Base-by-base conservation (phyloP, 1,140 invertebrate genomes). In the Sycophila sp. region DNA sequence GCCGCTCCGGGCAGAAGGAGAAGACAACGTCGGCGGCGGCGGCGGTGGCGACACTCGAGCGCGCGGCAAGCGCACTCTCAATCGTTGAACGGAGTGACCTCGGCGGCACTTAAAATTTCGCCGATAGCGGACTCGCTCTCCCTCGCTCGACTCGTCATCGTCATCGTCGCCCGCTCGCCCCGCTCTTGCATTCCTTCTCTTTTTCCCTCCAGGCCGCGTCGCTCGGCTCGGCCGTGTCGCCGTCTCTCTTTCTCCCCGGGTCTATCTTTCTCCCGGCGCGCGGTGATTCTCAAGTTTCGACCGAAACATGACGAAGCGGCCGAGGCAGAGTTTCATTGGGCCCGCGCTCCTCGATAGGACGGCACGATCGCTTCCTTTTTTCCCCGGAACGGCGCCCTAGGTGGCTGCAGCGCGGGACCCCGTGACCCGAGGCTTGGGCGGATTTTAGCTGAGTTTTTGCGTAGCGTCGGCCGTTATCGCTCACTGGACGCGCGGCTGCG, bases 271-370 rank as follows among this genome's bases (percentile, higher is more conserved):
- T 55, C 34, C 19, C 56, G 58, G 26, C 56, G 24, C 36, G 30
- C 49, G 59, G 68, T 64, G 68, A 70, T 70, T 63, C 68, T 70
- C 59, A 64, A 70, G 68, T 70, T 70, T 70, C 68, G 68, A 56
- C 68, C 51, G 68, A 70, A 70, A 70, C 68, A 70, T 70, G 60
- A 64, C 68, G 68, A 70, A 70, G 60, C 68, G 60, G 30, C 28
- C 28, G 47, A 70, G 68, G 58, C 68, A 64, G 68, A 63, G 64
- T 70, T 70, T 70, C 68, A 70, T 70, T 70, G 47, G 68, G 34
- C 34, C 67, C 15, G 24, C 47, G 67, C n/a, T n/a, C n/a, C n/a
- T n/a, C n/a, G n/a, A n/a, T n/a, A n/a, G n/a, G n/a, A n/a, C n/a
- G n/a, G n/a, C n/a, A n/a, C n/a, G n/a, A n/a, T n/a, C n/a, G n/a